Percentiles rank a stretch among this genome's conserved stretches.
Conservation (phyloP, 1,140 invertebrate genomes). For the Varroa destructor region DNA sequence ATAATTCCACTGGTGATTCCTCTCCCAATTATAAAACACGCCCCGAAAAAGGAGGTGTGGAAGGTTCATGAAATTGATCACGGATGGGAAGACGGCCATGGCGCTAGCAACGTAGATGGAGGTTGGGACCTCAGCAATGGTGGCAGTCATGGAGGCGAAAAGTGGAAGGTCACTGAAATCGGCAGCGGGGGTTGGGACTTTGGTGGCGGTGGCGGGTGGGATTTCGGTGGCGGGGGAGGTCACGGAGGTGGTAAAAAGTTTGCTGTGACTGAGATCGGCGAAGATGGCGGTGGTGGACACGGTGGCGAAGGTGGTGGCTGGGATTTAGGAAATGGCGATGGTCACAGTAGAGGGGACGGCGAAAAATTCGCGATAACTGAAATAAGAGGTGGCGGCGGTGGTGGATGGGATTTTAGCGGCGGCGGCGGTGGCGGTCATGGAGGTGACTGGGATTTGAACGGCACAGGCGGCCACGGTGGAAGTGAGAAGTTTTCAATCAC, state of each 20-base stretch:
- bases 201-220: constrained; percentile 30
- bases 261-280: constrained; percentile 1
- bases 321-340: constrained; percentile 31
- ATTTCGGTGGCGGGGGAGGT: neutral
- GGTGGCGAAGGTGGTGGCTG: constrained; percentile 28
- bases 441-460: neutral
- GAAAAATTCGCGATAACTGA: neutral
- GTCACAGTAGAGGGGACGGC: constrained; percentile 27
- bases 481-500: neutral
- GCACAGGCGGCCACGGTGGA: neutral
- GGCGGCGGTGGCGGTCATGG: constrained; percentile 32
- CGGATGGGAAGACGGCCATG: constrained; percentile 15
- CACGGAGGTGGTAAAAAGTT: constrained; percentile 13
- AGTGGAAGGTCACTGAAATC: constrained; percentile 26
- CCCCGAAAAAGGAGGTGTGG: constrained; percentile 22
- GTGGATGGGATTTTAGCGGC: constrained; percentile 27
- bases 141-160: constrained; percentile 15
- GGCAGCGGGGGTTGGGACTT: constrained; percentile 31
- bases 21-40: constrained; percentile 6
- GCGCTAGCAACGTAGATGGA: neutral
- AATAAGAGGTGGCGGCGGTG: constrained; percentile 30
- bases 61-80: constrained; percentile 25
- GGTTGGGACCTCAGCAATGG: constrained; percentile 1
- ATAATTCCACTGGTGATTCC: constrained; percentile 25
- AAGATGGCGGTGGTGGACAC: neutral